Evolutionary conservation across 2,113 vertebrate species (phyloP).

Genomic region (Chascanopsetta lugubris): DNA sequence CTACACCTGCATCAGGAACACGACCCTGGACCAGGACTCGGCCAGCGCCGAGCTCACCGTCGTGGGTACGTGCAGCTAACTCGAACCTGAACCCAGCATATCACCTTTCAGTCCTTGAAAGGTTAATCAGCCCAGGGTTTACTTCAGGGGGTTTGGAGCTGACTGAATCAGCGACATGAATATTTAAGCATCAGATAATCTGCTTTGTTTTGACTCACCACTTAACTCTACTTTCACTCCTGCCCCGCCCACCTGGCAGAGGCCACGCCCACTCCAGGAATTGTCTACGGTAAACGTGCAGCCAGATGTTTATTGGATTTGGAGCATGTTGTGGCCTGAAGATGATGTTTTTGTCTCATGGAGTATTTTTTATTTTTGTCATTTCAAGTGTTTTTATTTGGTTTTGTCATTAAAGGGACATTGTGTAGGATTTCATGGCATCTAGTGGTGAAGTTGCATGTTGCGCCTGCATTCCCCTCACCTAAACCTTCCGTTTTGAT

Average conservation of each 20-base stretch:
- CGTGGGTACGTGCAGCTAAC: constrained; percentile 86
- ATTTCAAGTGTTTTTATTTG: neutral
- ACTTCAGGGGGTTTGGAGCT: neutral
- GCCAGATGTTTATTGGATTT: constrained; percentile 35
- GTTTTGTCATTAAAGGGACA: neutral
- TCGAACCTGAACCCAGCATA: neutral
- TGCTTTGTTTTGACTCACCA: constrained; percentile 60
- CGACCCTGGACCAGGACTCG: constrained; percentile 91
- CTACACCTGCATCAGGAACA: constrained; percentile 94
- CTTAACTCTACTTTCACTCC: constrained; percentile 86
- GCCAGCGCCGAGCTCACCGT: constrained; percentile 92
- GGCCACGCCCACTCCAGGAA: constrained; percentile 89
- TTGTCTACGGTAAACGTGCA: constrained; percentile 92
- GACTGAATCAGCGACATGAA: constrained; percentile 42
- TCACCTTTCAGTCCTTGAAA: constrained; percentile 25
- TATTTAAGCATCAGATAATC: constrained; percentile 57
- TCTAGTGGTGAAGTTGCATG: too few relatives aligned
- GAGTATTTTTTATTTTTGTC: neutral
- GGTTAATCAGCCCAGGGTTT: constrained; percentile 43
- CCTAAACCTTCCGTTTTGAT: too few relatives aligned
- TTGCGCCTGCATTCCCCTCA: too few relatives aligned
- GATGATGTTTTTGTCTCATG: constrained; percentile 24
- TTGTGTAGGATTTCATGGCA: too few relatives aligned
- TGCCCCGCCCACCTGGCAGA: constrained; percentile 89
- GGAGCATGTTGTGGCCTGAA: constrained; percentile 62